These are phyloP conservation scores for Sebastes hubbsi DNA, from an alignment of 2,797 vertebrate species.

Conservation along the genomic window DNA sequence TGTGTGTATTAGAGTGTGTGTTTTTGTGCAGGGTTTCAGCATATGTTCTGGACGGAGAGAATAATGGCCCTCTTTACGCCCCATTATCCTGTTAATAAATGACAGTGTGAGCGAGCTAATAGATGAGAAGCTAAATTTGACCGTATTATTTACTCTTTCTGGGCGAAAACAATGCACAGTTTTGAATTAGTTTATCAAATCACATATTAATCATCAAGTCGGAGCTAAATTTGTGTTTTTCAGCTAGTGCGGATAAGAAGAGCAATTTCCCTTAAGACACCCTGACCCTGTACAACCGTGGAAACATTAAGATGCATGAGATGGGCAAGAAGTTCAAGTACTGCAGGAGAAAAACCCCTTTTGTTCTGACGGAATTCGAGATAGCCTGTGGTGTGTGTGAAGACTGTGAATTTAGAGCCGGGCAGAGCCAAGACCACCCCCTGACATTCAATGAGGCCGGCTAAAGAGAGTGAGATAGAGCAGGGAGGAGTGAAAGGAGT, in stretches of 20 bases:
- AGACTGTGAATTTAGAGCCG: constrained; percentile 74
- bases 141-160: constrained; percentile 75
- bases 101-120: constrained; percentile 76
- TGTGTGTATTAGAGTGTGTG: constrained; percentile 34
- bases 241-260: constrained; percentile 10
- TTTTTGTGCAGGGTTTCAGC: constrained; percentile 75
- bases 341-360: constrained; percentile 71
- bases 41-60: constrained; percentile 80
- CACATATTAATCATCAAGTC: constrained; percentile 68
- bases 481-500: constrained; percentile 64
- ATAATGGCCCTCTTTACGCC: constrained; percentile 82
- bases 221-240: constrained; percentile 24
- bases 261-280: constrained; percentile 38
- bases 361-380: constrained; percentile 79
- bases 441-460: constrained; percentile 77
- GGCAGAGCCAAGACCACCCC: constrained; percentile 78
- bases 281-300: constrained; percentile 56
- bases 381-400: constrained; percentile 74
- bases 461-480: constrained; percentile 75
- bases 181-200: constrained; percentile 72
- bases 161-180: constrained; percentile 61
- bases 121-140: constrained; percentile 75
- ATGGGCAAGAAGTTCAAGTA: constrained; percentile 66
- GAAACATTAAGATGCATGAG: constrained; percentile 76
- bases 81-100: constrained; percentile 86